Conservation (phyloP, 2,113 vertebrate species). For the Saguinus midas region DNA sequence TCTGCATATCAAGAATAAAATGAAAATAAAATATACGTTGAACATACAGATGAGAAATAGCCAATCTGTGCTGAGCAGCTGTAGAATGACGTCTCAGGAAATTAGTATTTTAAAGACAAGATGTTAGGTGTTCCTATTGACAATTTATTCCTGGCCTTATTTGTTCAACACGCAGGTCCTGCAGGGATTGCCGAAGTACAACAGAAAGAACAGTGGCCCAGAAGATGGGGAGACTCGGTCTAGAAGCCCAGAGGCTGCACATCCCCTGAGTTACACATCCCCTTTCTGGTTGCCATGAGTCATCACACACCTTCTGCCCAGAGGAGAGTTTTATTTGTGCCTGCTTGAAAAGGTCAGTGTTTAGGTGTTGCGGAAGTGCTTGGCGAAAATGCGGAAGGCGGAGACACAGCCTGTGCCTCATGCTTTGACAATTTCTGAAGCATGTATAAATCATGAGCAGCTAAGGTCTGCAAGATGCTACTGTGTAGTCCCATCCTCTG, state of each 20-base stretch:
- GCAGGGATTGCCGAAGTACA: not conserved
- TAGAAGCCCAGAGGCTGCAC: not conserved
- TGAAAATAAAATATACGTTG: not conserved
- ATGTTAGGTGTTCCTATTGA: not conserved
- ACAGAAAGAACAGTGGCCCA: not conserved
- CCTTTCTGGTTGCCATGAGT: not conserved
- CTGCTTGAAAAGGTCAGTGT: not conserved
- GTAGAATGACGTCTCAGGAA: not conserved
- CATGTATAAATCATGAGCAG: not conserved
- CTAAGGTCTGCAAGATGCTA: not conserved
- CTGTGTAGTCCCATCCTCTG: not conserved
- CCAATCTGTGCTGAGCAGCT: not conserved
- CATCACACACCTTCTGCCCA: not conserved
- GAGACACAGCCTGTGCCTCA: not conserved
- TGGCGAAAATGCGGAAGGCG: not conserved
- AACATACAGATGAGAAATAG: not conserved
- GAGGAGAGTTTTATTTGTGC: not conserved
- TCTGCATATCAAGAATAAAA: constrained; percentile 31
- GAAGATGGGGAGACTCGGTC: not conserved
- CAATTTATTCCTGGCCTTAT: not conserved
- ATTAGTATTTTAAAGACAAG: not conserved
- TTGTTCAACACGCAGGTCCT: not conserved
- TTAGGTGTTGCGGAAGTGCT: not conserved
- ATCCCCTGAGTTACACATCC: not conserved
- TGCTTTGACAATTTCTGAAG: not conserved